Evolutionary conservation across 1,140 invertebrate species (phyloP).

Genomic region (Pogonus chalceus): DNA sequence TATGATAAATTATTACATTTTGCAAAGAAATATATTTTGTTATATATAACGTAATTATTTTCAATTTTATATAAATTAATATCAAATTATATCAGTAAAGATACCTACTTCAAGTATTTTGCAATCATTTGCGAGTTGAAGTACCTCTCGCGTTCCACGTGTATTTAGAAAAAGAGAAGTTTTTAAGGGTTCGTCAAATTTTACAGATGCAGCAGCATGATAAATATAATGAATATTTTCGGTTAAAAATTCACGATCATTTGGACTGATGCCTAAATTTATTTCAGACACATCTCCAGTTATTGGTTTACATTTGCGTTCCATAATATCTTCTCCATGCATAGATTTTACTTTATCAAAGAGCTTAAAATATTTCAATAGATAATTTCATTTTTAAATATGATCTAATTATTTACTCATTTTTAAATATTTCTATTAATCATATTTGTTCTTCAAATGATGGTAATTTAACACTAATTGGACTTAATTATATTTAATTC

Average conservation of each 20-base stretch:
- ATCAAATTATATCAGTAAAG: not conserved
- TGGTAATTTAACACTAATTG: no score
- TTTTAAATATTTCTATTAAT: no score
- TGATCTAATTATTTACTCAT: no score
- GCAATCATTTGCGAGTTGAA: conserved; percentile 63
- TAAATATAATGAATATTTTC: conserved; percentile 74
- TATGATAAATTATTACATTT: no score
- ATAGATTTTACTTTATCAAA: conserved; percentile 58
- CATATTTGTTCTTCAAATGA: no score
- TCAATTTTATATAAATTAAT: not conserved
- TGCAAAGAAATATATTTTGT: no score
- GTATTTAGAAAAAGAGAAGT: conserved; percentile 65
- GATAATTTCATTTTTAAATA: no score
- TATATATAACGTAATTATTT: no score
- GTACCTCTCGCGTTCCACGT: conserved; percentile 59
- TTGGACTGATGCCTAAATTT: conserved; percentile 61
- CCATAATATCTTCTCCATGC: conserved; percentile 43
- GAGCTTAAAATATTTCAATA: no score
- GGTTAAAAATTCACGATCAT: conserved; percentile 55
- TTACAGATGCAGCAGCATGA: conserved; percentile 84
- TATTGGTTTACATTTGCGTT: conserved; percentile 58
- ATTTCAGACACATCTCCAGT: conserved; percentile 64
- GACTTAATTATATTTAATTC: no score
- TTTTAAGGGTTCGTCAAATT: conserved; percentile 65
- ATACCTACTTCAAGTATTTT: conserved; percentile 51